These are phyloP conservation scores for Phanerotoma sp. DNA, from an alignment of 2,888 invertebrate genomes.

Conservation along the genomic window DNA sequence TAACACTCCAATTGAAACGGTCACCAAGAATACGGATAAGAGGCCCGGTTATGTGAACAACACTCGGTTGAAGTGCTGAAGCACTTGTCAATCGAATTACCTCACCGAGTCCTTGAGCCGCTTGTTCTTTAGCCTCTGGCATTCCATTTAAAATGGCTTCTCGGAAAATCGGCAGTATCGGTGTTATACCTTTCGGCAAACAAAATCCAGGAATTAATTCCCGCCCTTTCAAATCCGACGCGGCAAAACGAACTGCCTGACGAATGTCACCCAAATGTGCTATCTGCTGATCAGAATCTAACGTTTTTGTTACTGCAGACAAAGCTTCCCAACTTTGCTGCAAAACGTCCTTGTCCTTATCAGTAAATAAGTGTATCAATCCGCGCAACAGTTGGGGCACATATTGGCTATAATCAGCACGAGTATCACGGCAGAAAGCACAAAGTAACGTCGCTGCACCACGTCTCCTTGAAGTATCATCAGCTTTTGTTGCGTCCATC, in stretches of 20 bases:
- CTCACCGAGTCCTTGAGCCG: slow-evolving; percentile 82
- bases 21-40: slow-evolving; percentile 96
- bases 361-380: slow-evolving; percentile 81
- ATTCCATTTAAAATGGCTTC: slow-evolving; percentile 95
- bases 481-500: slow-evolving; percentile 72
- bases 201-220: slow-evolving; percentile 90
- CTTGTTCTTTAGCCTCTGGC: slow-evolving; percentile 94
- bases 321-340: slow-evolving; percentile 91
- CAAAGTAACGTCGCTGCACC: slow-evolving; percentile 86
- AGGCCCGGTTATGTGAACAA: slow-evolving; percentile 96
- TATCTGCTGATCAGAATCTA: slow-evolving; percentile 82
- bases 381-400: slow-evolving; percentile 87
- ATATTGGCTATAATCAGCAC: slow-evolving; percentile 84
- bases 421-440: slow-evolving; percentile 86
- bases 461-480: slow-evolving; percentile 67
- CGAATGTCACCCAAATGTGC: slow-evolving; percentile 86
- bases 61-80: slow-evolving; percentile 88
- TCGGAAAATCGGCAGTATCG: slow-evolving; percentile 91
- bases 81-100: slow-evolving; percentile 83
- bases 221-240: slow-evolving; percentile 77
- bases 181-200: slow-evolving; percentile 89
- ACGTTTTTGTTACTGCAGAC: slow-evolving; percentile 82
- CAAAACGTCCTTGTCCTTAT: slow-evolving; percentile 76
- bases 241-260: slow-evolving; percentile 89
- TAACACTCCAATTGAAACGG: slow-evolving; percentile 90